Conservation (phyloP, 2,113 vertebrate species). For the Baryphthengus martii region DNA sequence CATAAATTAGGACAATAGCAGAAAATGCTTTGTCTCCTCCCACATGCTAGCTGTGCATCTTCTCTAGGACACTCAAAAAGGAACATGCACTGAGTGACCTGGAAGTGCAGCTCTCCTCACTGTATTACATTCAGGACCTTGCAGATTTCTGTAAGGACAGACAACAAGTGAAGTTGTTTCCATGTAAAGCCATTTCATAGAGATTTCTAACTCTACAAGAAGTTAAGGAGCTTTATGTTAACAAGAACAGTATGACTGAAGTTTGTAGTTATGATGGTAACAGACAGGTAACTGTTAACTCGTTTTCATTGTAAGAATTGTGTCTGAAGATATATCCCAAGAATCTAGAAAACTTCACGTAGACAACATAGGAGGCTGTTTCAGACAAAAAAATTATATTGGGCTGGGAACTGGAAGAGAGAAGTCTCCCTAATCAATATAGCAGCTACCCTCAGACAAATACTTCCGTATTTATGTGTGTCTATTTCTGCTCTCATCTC, state of each 20-base stretch:
- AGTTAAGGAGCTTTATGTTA: not conserved
- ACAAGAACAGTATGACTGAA: not conserved
- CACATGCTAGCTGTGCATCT: not conserved
- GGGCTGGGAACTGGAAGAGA: not conserved
- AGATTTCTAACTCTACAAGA: not conserved
- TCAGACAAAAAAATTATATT: not conserved
- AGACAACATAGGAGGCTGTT: not conserved
- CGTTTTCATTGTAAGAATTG: not conserved
- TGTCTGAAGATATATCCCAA: not conserved
- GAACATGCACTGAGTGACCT: not conserved
- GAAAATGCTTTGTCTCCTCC: not conserved
- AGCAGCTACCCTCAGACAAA: not conserved
- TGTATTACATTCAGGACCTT: not conserved
- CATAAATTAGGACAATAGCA: not conserved
- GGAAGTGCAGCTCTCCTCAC: not conserved
- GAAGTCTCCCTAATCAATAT: not conserved
- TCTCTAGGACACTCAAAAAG: not conserved
- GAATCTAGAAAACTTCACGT: not conserved
- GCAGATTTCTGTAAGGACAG: not conserved
- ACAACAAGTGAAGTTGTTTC: not conserved
- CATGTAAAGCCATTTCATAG: rapidly evolving
- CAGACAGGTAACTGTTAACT: not conserved
- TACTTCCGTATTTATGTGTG: not conserved
- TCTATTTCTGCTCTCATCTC: not conserved
- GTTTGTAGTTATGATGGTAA: not conserved